Evolutionary conservation across 2,797 vertebrate genomes (phyloP).

Genomic region (Darevskia nairensis): DNA sequence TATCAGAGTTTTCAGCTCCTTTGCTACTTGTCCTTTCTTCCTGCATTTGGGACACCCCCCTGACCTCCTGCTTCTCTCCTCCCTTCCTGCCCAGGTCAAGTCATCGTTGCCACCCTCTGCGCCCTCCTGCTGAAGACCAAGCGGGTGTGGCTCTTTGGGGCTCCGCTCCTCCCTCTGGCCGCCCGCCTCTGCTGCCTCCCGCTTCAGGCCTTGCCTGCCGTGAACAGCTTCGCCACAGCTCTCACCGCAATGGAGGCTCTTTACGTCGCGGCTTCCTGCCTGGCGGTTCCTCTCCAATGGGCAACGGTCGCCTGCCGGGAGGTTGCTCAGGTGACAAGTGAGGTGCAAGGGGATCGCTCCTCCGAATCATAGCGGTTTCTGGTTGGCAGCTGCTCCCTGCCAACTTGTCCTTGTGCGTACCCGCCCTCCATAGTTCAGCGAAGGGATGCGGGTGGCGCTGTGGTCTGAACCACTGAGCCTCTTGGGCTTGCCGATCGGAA

Average conservation of each 20-base stretch:
- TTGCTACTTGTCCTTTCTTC: rapidly evolving
- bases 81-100: conserved; percentile 77
- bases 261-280: conserved; percentile 76
- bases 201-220: conserved; percentile 66
- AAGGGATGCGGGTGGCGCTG: too few species aligned
- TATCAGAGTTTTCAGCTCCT: background rate
- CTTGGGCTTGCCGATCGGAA: too few species aligned
- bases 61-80: background rate
- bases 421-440: too few species aligned
- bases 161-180: conserved; percentile 84
- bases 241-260: conserved; percentile 74
- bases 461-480: too few species aligned
- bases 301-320: conserved; percentile 78
- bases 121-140: conserved; percentile 85
- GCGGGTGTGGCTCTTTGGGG: conserved; percentile 85
- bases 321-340: conserved; percentile 75
- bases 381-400: too few species aligned
- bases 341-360: rapidly evolving
- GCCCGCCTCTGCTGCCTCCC: conserved; percentile 78
- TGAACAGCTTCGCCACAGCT: conserved; percentile 77
- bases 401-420: too few species aligned
- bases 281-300: conserved; percentile 83
- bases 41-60: background rate
- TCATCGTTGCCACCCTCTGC: conserved; percentile 84
- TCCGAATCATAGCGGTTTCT: too few species aligned